Evolutionary conservation across 2,888 invertebrate genomes (phyloP).

Genomic region (Catocala nupta): DNA sequence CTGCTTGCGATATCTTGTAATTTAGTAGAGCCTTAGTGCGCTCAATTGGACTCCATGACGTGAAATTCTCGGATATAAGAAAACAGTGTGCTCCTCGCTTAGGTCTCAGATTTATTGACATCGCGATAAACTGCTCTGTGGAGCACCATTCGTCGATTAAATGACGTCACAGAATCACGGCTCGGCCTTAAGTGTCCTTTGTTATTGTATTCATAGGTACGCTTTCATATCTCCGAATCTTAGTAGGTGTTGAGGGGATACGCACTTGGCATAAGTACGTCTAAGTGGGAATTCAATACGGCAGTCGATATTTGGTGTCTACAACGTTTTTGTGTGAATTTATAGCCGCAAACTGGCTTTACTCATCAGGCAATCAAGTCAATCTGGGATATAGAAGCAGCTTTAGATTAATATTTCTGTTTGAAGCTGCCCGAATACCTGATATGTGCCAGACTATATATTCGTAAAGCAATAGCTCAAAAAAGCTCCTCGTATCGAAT

Average conservation of each 20-base stretch:
- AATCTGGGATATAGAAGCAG: too few species aligned
- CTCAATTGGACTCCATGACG: slow-evolving; percentile 56
- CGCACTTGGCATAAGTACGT: neutral
- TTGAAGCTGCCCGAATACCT: too few species aligned
- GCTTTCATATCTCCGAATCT: slow-evolving; percentile 22
- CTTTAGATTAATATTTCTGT: too few species aligned
- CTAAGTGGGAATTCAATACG: neutral
- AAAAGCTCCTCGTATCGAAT: too few species aligned
- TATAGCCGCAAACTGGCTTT: too few species aligned
- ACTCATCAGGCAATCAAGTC: too few species aligned
- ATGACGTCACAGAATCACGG: slow-evolving; percentile 57
- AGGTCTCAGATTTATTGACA: slow-evolving; percentile 75
- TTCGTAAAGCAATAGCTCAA: too few species aligned
- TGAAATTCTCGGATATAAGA: slow-evolving; percentile 62
- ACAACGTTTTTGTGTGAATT: too few species aligned
- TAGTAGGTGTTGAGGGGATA: slow-evolving; percentile 11
- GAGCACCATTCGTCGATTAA: slow-evolving; percentile 75
- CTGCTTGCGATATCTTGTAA: slow-evolving; percentile 40
- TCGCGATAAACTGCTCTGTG: slow-evolving; percentile 75
- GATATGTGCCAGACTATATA: too few species aligned
- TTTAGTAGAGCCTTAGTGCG: slow-evolving; percentile 39
- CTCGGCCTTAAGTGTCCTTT: slow-evolving; percentile 63
- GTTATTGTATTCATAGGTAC: slow-evolving; percentile 51
- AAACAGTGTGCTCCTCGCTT: slow-evolving; percentile 64
- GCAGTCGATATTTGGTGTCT: too few species aligned